A percentile compares a stretch with the other conserved stretches of the same genome.
phyloP scores from a whole-genome alignment of 2,797 vertebrate species.

The Manis pentadactyla region DNA sequence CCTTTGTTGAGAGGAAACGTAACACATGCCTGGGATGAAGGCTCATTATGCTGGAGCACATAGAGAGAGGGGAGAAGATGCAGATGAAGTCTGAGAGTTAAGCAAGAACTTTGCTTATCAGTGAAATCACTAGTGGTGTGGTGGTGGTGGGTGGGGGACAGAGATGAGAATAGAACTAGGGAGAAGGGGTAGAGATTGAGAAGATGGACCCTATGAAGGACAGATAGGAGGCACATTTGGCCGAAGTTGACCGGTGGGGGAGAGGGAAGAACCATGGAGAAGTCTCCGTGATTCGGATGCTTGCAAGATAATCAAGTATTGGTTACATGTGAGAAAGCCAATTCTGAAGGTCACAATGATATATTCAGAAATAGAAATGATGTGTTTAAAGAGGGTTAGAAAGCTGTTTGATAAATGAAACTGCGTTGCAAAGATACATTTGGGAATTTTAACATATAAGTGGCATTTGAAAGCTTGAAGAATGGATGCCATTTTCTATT shows the following conservation, averaged over 20 bases:
- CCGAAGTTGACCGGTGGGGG: background rate
- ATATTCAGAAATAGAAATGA: conserved; percentile 21
- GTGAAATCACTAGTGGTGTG: background rate
- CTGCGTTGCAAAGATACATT: conserved; percentile 29
- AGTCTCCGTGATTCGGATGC: background rate
- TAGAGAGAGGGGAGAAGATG: background rate
- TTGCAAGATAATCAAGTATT: background rate
- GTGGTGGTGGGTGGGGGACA: background rate
- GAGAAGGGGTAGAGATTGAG: background rate
- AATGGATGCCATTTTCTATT: background rate
- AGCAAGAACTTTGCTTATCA: background rate
- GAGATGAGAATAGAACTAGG: background rate
- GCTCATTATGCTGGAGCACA: background rate
- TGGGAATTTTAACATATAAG: conserved; percentile 53
- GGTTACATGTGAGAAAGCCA: background rate
- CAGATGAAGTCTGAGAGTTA: background rate
- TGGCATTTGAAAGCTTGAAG: conserved; percentile 55
- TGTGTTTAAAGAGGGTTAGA: conserved; percentile 41
- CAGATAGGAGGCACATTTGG: accelerated
- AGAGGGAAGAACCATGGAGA: background rate
- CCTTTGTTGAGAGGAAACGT: background rate
- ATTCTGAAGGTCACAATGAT: conserved; percentile 13
- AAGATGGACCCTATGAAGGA: background rate
- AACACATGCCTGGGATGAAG: background rate
- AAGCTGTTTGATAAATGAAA: conserved; percentile 62